phyloP scores from a whole-genome alignment of 2,888 invertebrate genomes.

The Ctena decussata region DNA sequence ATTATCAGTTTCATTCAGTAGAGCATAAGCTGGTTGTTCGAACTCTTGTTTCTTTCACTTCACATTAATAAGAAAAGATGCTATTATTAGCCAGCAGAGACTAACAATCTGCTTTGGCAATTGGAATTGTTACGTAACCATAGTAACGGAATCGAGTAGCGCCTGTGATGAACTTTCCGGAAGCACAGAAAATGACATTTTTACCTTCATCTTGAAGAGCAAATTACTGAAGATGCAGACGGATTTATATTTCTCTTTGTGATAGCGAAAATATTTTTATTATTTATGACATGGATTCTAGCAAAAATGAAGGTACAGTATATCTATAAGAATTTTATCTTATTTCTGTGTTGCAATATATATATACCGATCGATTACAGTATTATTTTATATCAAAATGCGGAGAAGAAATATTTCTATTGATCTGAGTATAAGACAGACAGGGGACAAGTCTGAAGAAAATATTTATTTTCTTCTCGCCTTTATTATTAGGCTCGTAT shows the following conservation, averaged over 20 bases:
- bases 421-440: no score
- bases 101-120: not conserved
- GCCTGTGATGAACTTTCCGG: slow-evolving; percentile 39
- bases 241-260: not conserved
- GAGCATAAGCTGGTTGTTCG: no score
- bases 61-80: not conserved
- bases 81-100: not conserved
- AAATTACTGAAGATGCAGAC: not conserved
- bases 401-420: no score
- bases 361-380: no score
- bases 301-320: not conserved
- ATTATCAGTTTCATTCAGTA: no score
- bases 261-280: not conserved
- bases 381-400: not conserved
- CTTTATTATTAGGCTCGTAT: no score
- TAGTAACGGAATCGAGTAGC: slow-evolving; percentile 31
- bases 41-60: no score
- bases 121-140: slow-evolving; percentile 18
- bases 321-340: no score
- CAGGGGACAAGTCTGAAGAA: no score
- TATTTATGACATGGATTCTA: not conserved
- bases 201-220: not conserved
- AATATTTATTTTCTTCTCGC: no score
- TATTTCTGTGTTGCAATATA: no score
- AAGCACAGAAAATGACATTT: slow-evolving; percentile 21